Evolutionary conservation across 2,797 vertebrate species (phyloP).

Genomic region (Poliocrania exsul): DNA sequence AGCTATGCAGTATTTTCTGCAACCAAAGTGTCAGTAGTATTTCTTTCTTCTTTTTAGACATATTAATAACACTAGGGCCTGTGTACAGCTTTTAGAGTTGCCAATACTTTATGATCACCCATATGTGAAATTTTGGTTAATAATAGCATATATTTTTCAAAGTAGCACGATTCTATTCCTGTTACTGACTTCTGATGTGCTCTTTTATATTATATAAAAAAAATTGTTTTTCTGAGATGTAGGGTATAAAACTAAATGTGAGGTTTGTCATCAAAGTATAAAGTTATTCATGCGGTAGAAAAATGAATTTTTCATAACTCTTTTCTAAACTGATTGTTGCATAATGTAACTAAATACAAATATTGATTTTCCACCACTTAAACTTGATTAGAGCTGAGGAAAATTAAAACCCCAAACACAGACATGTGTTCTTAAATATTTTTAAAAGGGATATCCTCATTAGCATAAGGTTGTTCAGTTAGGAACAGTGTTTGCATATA

Average conservation of each 20-base stretch:
- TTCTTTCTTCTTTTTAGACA: background rate
- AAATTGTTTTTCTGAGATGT: background rate
- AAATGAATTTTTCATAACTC: background rate
- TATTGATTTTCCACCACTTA: background rate
- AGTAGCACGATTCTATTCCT: background rate
- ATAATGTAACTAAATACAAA: background rate
- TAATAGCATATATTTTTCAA: constrained; percentile 11
- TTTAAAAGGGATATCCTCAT: background rate
- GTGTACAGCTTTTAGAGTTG: constrained; percentile 23
- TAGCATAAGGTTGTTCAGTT: background rate
- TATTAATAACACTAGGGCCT: background rate
- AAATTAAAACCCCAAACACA: background rate
- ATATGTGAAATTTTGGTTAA: background rate
- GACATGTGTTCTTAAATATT: background rate
- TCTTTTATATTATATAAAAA: background rate
- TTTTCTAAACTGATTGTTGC: background rate
- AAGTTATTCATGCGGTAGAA: background rate
- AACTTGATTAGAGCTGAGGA: background rate
- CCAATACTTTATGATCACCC: background rate
- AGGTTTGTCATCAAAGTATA: background rate
- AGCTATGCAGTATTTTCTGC: constrained; percentile 54
- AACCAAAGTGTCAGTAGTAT: constrained; percentile 50
- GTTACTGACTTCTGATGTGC: background rate
- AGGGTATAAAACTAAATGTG: background rate
- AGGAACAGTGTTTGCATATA: background rate